These are phyloP conservation scores for Atractosteus spatula DNA, from an alignment of 2,113 vertebrate genomes.

Conservation along the genomic window DNA sequence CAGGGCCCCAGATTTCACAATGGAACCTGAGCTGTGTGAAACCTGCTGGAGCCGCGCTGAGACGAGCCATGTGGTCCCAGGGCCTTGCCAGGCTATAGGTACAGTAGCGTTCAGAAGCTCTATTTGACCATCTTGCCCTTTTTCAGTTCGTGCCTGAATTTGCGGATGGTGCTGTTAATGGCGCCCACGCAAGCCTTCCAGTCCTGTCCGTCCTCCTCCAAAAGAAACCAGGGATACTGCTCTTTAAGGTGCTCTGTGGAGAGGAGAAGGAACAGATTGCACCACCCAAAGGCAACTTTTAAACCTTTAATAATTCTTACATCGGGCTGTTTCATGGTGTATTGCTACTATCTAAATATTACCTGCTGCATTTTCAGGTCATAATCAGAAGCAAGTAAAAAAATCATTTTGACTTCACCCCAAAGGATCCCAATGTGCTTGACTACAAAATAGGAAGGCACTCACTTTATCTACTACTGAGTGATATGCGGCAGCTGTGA, in stretches of 20 bases:
- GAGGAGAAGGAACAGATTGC: slow-evolving; percentile 22
- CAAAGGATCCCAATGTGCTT: no score
- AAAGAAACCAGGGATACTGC: slow-evolving; percentile 56
- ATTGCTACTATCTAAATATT: not conserved
- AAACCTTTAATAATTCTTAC: not conserved
- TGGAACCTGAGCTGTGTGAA: no score
- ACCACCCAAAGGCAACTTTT: not conserved
- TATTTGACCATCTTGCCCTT: slow-evolving; percentile 30
- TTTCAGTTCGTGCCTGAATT: slow-evolving; percentile 51
- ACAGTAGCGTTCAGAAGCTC: not conserved
- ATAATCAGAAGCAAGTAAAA: no score
- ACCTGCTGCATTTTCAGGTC: no score
- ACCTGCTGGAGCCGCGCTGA: no score
- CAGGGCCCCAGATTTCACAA: no score
- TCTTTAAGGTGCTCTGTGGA: slow-evolving; percentile 72
- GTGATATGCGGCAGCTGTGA: no score
- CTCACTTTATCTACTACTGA: no score
- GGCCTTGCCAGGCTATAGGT: no score
- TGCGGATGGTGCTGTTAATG: slow-evolving; percentile 68
- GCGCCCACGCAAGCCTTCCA: slow-evolving; percentile 72
- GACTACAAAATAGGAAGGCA: no score
- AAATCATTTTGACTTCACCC: not conserved
- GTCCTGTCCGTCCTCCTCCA: slow-evolving; percentile 60
- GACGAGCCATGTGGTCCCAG: no score
- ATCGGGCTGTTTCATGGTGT: not conserved